Percentiles rank a stretch among this genome's conserved stretches.
Evolutionary conservation across 2,888 invertebrate species (phyloP).

Genomic region (Glaucopsyche alexis): DNA sequence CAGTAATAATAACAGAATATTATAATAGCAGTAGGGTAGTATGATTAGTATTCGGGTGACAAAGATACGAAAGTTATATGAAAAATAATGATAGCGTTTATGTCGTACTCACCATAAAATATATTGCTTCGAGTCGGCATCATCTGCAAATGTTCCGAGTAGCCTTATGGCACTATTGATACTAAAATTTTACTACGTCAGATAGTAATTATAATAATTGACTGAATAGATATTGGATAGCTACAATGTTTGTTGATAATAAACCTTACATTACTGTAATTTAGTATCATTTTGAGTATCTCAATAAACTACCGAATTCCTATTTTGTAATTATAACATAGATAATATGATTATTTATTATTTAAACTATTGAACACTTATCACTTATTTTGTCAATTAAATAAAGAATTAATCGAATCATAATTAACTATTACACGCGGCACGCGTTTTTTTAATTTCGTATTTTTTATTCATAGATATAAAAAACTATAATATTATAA

Average conservation of each 20-base stretch:
- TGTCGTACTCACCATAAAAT: background rate
- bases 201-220: background rate
- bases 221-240: background rate
- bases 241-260: background rate
- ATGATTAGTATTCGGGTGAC: conserved; percentile 3
- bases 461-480: too few relatives aligned
- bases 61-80: background rate
- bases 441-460: too few relatives aligned
- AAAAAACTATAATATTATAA: too few relatives aligned
- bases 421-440: too few relatives aligned
- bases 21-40: too few relatives aligned
- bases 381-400: too few relatives aligned
- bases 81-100: conserved; percentile 13
- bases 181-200: background rate
- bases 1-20: background rate
- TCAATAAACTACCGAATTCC: too few relatives aligned
- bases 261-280: background rate
- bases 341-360: too few relatives aligned
- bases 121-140: background rate
- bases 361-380: too few relatives aligned
- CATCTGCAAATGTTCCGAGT: background rate
- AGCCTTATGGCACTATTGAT: background rate
- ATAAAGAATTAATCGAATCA: too few relatives aligned
- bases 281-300: background rate
- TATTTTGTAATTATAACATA: too few relatives aligned